Conservation (phyloP, 2,888 invertebrate genomes). For the Eristalinus aeneus region DNA sequence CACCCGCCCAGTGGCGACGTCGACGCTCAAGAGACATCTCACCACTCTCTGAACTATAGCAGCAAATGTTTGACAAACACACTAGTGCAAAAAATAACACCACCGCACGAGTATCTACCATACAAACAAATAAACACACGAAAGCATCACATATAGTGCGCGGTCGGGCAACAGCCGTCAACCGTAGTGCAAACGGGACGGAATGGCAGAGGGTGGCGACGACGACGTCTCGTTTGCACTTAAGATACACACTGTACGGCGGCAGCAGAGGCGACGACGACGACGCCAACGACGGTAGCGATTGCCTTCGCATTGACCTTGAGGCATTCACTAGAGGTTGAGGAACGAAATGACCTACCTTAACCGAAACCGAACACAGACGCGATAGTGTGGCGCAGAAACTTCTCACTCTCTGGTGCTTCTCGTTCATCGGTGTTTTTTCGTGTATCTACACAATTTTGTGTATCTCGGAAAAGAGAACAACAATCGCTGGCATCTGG, state of each 20-base stretch:
- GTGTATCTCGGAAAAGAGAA: background rate
- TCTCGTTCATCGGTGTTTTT: background rate
- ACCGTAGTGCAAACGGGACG: conserved; percentile 30
- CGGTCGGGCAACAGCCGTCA: background rate
- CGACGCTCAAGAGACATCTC: background rate
- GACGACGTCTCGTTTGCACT: conserved; percentile 30
- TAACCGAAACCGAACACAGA: conserved; percentile 56
- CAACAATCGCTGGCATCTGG: background rate
- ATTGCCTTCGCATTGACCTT: conserved; percentile 71
- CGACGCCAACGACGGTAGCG: conserved; percentile 34
- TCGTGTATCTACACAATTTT: background rate
- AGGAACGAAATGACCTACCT: conserved; percentile 66
- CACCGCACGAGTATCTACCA: background rate
- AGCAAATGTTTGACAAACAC: conserved; percentile 58
- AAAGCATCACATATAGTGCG: conserved; percentile 25
- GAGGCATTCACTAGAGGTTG: conserved; percentile 64
- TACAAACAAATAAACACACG: conserved; percentile 57
- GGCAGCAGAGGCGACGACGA: conserved; percentile 3
- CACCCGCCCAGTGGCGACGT: background rate
- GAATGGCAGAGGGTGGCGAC: background rate
- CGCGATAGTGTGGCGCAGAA: conserved; percentile 41
- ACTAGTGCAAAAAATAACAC: conserved; percentile 56
- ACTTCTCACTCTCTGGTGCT: background rate
- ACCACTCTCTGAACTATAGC: background rate
- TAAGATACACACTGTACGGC: conserved; percentile 11